phyloP scores from a whole-genome alignment of 2,888 invertebrate species.

The Dryococelus australis region DNA sequence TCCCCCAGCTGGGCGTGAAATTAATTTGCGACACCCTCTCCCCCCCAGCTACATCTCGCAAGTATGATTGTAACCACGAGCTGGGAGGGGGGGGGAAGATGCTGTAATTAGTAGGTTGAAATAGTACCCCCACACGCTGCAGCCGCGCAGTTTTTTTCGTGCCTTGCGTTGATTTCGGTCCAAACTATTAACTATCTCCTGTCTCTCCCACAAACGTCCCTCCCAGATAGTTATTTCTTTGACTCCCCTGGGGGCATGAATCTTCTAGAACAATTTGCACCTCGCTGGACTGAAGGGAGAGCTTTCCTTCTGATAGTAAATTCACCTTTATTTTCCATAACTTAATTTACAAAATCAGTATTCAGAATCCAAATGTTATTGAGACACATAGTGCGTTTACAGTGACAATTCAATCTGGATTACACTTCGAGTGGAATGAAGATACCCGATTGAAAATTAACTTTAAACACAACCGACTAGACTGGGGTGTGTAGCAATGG shows the following conservation, averaged over 20 bases:
- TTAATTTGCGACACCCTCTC: neutral
- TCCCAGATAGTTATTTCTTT: neutral
- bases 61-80: neutral
- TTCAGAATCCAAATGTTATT: too few species aligned
- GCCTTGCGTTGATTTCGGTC: neutral
- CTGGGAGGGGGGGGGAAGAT: neutral
- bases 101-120: constrained; percentile 16
- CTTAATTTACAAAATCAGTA: too few species aligned
- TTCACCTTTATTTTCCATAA: too few species aligned
- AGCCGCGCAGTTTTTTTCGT: neutral
- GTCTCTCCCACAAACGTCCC: neutral
- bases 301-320: too few species aligned
- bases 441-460: too few species aligned
- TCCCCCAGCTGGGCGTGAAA: neutral
- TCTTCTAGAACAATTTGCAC: neutral
- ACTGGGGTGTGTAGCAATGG: too few species aligned
- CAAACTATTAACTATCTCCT: neutral
- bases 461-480: too few species aligned
- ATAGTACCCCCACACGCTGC: neutral
- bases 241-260: neutral
- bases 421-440: too few species aligned
- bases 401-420: too few species aligned
- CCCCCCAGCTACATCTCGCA: neutral
- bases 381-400: too few species aligned
- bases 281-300: neutral